Conservation (phyloP, 2,888 invertebrate species). For the Mycalesis mineus region DNA sequence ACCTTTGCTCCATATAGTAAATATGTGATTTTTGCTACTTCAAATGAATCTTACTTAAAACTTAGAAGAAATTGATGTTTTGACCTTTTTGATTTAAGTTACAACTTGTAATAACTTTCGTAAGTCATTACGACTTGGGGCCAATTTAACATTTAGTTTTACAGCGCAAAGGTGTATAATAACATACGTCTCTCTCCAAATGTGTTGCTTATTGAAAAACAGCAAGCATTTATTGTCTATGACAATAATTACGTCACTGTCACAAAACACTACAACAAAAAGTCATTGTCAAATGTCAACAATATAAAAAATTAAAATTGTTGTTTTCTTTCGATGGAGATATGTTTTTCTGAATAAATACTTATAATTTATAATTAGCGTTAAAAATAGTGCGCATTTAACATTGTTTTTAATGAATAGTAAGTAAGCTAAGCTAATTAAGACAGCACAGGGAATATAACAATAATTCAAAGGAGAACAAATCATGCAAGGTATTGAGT, state of each 20-base stretch:
- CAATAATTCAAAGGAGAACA: background rate
- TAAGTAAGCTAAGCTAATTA: background rate
- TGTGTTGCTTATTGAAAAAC: background rate
- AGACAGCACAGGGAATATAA: background rate
- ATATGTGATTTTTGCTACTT: too few species aligned
- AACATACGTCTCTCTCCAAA: background rate
- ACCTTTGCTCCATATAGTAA: too few species aligned
- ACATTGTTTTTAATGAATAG: background rate
- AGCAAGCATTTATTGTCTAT: background rate
- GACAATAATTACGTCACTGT: background rate
- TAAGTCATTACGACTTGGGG: too few species aligned
- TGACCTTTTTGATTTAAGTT: too few species aligned
- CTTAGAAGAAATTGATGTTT: too few species aligned
- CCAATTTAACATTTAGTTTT: background rate
- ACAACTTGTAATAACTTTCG: too few species aligned
- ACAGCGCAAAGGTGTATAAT: background rate
- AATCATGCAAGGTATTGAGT: constrained; percentile 47
- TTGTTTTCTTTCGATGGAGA: background rate
- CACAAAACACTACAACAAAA: background rate
- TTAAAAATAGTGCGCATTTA: background rate
- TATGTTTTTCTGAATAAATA: background rate
- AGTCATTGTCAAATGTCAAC: background rate
- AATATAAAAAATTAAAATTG: background rate
- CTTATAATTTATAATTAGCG: background rate
- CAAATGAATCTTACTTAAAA: too few species aligned